These are phyloP conservation scores for Stramonita haemastoma DNA, from an alignment of 2,888 invertebrate species.

Conservation along the genomic window DNA sequence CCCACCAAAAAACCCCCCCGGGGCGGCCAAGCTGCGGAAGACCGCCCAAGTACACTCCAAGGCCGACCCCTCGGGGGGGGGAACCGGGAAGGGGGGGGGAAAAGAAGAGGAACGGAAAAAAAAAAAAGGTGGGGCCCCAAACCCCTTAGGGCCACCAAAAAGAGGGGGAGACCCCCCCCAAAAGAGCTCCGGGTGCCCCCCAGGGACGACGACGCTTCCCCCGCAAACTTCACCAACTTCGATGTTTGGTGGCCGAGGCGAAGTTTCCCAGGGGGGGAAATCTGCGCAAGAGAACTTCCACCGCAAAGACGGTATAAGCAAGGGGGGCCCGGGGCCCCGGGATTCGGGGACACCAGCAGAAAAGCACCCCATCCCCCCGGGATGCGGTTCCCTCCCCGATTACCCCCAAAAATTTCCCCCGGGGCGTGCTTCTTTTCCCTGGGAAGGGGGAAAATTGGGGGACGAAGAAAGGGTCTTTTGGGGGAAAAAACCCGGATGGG, in stretches of 20 bases:
- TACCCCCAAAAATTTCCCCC: neutral
- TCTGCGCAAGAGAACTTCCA: constrained; percentile 29
- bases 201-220: constrained; percentile 55
- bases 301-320: neutral
- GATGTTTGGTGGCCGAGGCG: constrained; percentile 36
- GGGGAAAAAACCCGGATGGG: no score
- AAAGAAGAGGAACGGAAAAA: constrained; percentile 37
- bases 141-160: constrained; percentile 68
- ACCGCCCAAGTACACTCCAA: constrained; percentile 46
- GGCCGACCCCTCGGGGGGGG: constrained; percentile 58
- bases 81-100: constrained; percentile 7
- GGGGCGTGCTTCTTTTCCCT: neutral
- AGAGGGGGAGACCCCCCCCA: constrained; percentile 69
- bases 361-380: neutral
- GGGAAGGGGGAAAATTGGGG: neutral
- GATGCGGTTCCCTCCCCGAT: neutral
- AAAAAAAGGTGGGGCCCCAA: constrained; percentile 56
- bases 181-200: constrained; percentile 53
- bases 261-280: constrained; percentile 31
- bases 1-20: no score
- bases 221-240: constrained; percentile 52
- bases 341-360: neutral
- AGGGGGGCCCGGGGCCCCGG: neutral
- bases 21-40: constrained; percentile 28
- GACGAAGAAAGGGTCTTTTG: neutral